Percentiles rank a stretch among this genome's conserved stretches.
These are phyloP conservation scores for Crotalus tigris DNA, from an alignment of 2,113 vertebrate genomes.

Conservation along the genomic window DNA sequence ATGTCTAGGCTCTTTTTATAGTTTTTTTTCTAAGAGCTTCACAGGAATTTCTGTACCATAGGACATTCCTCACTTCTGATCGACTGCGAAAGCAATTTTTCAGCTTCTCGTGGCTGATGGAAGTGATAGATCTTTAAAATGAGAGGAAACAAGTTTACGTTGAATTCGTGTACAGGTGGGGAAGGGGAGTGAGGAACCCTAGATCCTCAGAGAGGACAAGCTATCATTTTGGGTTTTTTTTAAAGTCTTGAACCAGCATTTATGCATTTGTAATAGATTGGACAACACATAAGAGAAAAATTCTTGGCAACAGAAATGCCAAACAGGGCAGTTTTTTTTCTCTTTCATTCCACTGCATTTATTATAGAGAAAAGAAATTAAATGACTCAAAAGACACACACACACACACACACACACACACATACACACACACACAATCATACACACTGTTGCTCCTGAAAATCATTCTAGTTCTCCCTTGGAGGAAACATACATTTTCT, in stretches of 20 bases:
- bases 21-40: neutral
- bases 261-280: neutral
- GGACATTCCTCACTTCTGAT: neutral
- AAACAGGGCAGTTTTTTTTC: neutral
- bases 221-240: neutral
- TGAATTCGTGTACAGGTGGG: neutral
- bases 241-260: neutral
- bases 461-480: neutral
- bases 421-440: neutral
- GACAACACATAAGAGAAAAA: neutral
- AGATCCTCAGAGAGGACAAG: neutral
- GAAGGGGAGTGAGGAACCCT: neutral
- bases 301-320: neutral
- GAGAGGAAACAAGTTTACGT: neutral
- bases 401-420: neutral
- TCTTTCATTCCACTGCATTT: neutral
- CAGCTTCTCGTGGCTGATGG: neutral
- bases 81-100: neutral
- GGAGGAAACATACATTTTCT: neutral
- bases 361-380: neutral
- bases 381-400: neutral
- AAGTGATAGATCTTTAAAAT: neutral
- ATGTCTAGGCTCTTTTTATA: slow-evolving; percentile 4
- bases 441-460: neutral
- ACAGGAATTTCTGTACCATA: slow-evolving; percentile 1